Percentiles rank a stretch among this genome's conserved stretches.
Conservation (phyloP, 2,113 vertebrate genomes). For the Gymnarchus niloticus region DNA sequence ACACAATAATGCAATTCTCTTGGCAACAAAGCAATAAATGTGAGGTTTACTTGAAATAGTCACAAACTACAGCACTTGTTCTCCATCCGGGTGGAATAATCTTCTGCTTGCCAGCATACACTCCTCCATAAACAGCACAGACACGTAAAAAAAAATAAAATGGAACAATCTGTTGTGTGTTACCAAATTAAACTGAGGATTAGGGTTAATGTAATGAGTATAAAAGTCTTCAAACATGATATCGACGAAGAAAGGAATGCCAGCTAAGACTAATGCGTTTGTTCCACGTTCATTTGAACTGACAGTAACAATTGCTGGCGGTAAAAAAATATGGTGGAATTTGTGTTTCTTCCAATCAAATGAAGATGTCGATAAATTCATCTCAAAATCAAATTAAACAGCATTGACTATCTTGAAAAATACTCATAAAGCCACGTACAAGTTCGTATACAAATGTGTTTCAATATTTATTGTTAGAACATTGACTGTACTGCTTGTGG, state of each 20-base stretch:
- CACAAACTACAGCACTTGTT: neutral
- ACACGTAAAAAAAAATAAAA: neutral
- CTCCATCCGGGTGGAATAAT: neutral
- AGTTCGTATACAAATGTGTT: neutral
- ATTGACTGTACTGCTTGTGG: neutral
- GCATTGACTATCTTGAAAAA: neutral
- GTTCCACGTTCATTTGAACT: neutral
- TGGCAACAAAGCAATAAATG: slow-evolving; percentile 8
- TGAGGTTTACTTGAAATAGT: slow-evolving; percentile 2
- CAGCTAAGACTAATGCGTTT: neutral
- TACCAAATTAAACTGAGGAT: neutral
- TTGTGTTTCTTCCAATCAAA: neutral
- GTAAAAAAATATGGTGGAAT: neutral
- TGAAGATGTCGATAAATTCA: too few relatives aligned
- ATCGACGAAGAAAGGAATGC: neutral
- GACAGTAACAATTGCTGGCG: neutral
- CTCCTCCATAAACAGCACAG: neutral
- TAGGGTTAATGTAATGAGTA: neutral
- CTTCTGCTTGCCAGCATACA: neutral
- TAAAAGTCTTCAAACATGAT: neutral
- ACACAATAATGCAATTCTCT: slow-evolving; percentile 26
- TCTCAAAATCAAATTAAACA: neutral
- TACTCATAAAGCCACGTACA: neutral
- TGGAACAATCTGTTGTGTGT: neutral
- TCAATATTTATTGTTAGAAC: neutral